A percentile compares a stretch with the other conserved stretches of the same genome.
Conservation (phyloP, 2,113 vertebrate species). For the Myrmophylax atrothorax region DNA sequence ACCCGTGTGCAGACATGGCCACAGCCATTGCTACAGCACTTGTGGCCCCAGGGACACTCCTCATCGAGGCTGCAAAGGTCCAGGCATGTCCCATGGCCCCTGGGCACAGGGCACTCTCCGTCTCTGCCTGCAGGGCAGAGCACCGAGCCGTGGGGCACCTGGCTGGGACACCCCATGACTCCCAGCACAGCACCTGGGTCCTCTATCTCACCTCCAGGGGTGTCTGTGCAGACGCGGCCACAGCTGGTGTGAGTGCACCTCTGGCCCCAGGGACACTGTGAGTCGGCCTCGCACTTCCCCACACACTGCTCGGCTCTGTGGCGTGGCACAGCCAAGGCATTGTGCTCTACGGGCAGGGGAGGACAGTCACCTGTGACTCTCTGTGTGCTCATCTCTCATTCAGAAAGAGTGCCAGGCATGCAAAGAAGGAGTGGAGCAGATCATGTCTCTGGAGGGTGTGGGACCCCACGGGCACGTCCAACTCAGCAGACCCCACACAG, state of each 20-base stretch:
- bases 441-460: not conserved
- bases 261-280: conserved; percentile 26
- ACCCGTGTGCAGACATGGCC: not conserved
- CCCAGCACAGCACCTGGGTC: not conserved
- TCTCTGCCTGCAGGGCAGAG: not conserved
- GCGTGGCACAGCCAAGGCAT: accelerated
- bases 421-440: not conserved
- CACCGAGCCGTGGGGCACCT: accelerated
- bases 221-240: not conserved
- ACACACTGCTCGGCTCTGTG: accelerated
- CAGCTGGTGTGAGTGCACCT: not conserved
- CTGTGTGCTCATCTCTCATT: not conserved
- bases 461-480: accelerated
- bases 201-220: not conserved
- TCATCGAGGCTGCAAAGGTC: not conserved
- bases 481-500: accelerated
- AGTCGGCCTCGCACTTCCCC: not conserved
- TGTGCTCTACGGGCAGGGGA: not conserved
- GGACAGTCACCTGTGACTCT: accelerated
- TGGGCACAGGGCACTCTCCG: accelerated
- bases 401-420: not conserved
- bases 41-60: conserved; percentile 1
- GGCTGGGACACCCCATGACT: accelerated
- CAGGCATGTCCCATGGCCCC: accelerated
- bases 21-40: not conserved